phyloP scores from a whole-genome alignment of 1,140 invertebrate genomes.

The Thalassaphorura encarpata region DNA sequence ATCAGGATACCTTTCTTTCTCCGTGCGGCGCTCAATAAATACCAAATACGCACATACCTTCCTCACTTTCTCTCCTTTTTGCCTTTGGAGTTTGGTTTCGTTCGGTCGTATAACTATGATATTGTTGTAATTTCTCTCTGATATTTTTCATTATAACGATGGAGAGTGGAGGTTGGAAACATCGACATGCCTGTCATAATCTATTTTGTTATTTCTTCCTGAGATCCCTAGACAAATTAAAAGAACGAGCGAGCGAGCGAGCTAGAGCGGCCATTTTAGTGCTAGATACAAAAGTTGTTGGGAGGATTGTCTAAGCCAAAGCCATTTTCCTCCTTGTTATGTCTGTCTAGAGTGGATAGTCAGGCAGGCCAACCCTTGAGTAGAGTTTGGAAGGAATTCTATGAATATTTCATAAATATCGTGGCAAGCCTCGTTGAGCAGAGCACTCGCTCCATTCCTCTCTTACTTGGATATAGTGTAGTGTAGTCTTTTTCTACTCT shows the following conservation, averaged over 20 bases:
- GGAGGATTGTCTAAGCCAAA: background rate
- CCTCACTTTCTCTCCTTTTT: too few species aligned
- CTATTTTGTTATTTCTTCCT: background rate
- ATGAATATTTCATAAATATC: conserved; percentile 27
- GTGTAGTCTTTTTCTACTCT: background rate
- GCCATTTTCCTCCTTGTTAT: background rate
- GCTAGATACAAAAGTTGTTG: background rate
- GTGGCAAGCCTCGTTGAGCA: too few species aligned
- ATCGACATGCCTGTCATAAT: too few species aligned
- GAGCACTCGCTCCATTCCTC: too few species aligned
- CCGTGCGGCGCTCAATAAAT: background rate
- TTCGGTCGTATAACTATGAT: too few species aligned
- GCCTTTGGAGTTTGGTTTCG: too few species aligned
- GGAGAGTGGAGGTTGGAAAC: too few species aligned
- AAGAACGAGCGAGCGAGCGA: background rate
- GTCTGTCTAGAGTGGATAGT: background rate
- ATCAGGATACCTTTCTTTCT: background rate
- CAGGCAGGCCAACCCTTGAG: background rate
- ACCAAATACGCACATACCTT: too few species aligned
- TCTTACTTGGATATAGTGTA: conserved; percentile 8
- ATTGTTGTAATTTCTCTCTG: too few species aligned
- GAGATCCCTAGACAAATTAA: background rate
- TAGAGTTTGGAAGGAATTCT: background rate
- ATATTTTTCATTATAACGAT: too few species aligned
- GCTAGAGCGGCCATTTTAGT: background rate